These are phyloP conservation scores for Ophioninae sp. DNA, from an alignment of 2,888 invertebrate species.

Conservation along the genomic window DNA sequence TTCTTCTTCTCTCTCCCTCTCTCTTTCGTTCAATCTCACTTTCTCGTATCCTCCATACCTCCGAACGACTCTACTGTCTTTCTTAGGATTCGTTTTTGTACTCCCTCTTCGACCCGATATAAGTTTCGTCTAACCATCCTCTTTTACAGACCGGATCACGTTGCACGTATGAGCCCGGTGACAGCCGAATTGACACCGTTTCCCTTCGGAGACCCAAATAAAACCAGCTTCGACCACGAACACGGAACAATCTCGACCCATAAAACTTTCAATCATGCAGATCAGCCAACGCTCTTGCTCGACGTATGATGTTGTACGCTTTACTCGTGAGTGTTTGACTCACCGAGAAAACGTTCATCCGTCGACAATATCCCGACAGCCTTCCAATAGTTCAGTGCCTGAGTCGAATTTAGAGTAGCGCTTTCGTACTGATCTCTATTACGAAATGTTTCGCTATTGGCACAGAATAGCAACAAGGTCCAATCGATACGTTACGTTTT, in stretches of 20 bases:
- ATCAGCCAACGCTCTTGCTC: slow-evolving; percentile 11
- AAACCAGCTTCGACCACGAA: slow-evolving; percentile 34
- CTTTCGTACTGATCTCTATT: neutral
- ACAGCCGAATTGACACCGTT: slow-evolving; percentile 56
- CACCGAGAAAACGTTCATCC: neutral
- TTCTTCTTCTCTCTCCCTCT: slow-evolving; percentile 7
- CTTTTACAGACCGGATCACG: slow-evolving; percentile 48
- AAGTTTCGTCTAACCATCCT: slow-evolving; percentile 50
- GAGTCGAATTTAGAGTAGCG: neutral
- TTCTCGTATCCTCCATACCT: slow-evolving; percentile 8
- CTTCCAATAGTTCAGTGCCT: neutral
- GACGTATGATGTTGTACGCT: neutral
- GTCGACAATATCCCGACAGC: neutral
- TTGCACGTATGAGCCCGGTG: slow-evolving; percentile 30
- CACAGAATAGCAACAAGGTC: neutral
- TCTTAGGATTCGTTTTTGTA: slow-evolving; percentile 40
- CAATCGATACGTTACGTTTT: neutral
- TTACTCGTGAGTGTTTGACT: neutral
- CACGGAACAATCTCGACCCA: slow-evolving; percentile 27
- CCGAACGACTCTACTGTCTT: slow-evolving; percentile 25
- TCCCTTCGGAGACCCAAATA: slow-evolving; percentile 25
- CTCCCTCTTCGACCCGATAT: slow-evolving; percentile 24
- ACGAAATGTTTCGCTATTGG: neutral
- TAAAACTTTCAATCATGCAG: slow-evolving; percentile 55
- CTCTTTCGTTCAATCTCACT: slow-evolving; percentile 5